A percentile compares a stretch with the other conserved stretches of the same genome.
Conservation (phyloP, 1,140 invertebrate genomes). For the Ceratosolen fusciceps region DNA sequence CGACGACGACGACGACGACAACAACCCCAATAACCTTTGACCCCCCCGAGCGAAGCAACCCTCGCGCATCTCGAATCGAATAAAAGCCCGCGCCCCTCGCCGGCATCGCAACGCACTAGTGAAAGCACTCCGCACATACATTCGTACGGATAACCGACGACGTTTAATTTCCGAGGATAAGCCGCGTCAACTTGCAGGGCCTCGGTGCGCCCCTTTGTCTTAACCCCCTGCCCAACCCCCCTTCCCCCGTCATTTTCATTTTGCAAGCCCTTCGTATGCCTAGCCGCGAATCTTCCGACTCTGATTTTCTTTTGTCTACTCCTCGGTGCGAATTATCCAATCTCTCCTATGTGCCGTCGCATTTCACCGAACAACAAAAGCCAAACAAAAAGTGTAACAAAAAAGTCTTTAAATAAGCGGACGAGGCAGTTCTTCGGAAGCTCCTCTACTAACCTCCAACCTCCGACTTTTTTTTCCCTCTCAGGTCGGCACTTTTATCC, state of each 20-base stretch:
- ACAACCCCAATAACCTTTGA: conserved; percentile 29
- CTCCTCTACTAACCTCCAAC: too few relatives aligned
- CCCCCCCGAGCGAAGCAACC: conserved; percentile 18
- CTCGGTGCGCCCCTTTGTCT: conserved; percentile 17
- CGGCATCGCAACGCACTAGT: conserved; percentile 25
- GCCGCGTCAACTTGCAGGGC: conserved; percentile 44
- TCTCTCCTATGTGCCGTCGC: too few relatives aligned
- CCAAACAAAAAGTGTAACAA: too few relatives aligned
- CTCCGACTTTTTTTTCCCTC: too few relatives aligned
- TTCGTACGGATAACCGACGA: conserved; percentile 55
- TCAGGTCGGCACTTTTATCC: too few relatives aligned
- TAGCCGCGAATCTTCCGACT: not conserved
- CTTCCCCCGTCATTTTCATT: not conserved
- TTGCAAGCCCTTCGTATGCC: not conserved
- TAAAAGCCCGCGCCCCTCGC: conserved; percentile 52
- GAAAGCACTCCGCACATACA: not conserved
- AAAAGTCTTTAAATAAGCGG: too few relatives aligned
- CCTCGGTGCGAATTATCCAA: not conserved
- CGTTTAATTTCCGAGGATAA: conserved; percentile 65
- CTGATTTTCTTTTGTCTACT: not conserved
- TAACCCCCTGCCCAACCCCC: not conserved
- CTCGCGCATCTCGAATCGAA: conserved; percentile 60
- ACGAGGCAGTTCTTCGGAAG: too few relatives aligned
- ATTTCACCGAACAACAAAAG: too few relatives aligned
- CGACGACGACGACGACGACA: too few relatives aligned